Percentiles rank a stretch among this genome's conserved stretches.
Conservation (phyloP, 1,140 invertebrate genomes). For the Zaprionus capensis region DNA sequence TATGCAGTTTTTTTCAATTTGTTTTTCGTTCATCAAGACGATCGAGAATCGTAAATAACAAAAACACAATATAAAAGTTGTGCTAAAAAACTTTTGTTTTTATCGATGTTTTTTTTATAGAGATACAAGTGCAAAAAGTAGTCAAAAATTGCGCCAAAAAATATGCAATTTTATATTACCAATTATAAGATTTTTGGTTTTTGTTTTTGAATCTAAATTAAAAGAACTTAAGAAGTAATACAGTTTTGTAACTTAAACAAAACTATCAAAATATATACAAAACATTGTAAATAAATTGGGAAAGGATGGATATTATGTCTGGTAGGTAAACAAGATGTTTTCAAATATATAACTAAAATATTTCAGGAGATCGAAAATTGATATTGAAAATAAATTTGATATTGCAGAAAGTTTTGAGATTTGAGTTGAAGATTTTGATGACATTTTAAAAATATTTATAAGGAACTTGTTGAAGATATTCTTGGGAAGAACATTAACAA, state of each 20-base stretch:
- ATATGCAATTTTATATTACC: slow-evolving; percentile 83
- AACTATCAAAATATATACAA: neutral
- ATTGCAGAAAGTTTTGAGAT: neutral
- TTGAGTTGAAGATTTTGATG: neutral
- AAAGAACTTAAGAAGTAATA: slow-evolving; percentile 22
- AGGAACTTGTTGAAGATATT: neutral
- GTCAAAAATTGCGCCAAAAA: slow-evolving; percentile 84
- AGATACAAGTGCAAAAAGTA: slow-evolving; percentile 79
- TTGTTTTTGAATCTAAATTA: slow-evolving; percentile 26
- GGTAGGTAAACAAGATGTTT: neutral
- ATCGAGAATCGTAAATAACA: slow-evolving; percentile 60
- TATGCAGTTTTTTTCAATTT: slow-evolving; percentile 19
- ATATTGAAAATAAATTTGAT: neutral
- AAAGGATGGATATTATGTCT: neutral
- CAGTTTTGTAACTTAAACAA: slow-evolving; percentile 10
- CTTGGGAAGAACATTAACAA: neutral
- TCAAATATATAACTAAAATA: neutral
- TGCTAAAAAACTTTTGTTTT: slow-evolving; percentile 65
- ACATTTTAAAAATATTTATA: neutral
- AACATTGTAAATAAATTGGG: neutral
- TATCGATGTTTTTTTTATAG: slow-evolving; percentile 49
- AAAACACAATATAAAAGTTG: slow-evolving; percentile 72
- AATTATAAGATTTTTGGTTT: slow-evolving; percentile 62
- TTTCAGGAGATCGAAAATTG: neutral
- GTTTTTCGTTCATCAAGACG: slow-evolving; percentile 39